These are phyloP conservation scores for Himalopsyche anomala DNA, from an alignment of 2,888 invertebrate species.

Conservation along the genomic window DNA sequence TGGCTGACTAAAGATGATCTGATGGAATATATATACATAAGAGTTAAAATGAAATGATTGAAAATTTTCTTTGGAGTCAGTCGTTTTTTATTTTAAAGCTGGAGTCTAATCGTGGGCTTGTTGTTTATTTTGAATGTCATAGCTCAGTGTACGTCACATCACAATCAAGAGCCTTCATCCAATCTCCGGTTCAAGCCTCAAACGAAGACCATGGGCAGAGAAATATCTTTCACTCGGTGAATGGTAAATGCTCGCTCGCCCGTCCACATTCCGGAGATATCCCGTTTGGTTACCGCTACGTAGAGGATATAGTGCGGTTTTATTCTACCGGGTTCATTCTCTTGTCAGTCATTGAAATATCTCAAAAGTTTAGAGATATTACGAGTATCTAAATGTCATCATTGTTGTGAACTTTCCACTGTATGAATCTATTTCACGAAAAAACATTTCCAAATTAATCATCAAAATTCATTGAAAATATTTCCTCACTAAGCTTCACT, in stretches of 20 bases:
- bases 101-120: background rate
- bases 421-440: too few species aligned
- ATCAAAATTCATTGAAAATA: too few species aligned
- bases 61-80: too few species aligned
- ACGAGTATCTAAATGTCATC: too few species aligned
- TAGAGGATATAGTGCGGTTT: conserved; percentile 31
- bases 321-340: conserved; percentile 3
- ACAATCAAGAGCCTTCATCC: background rate
- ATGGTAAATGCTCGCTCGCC: conserved; percentile 22
- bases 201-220: background rate
- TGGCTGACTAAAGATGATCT: too few species aligned
- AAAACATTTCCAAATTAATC: too few species aligned
- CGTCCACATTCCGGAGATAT: conserved; percentile 58
- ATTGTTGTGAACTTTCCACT: too few species aligned
- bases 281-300: conserved; percentile 57
- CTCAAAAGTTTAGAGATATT: background rate
- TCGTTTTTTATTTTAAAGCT: too few species aligned
- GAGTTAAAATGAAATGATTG: too few species aligned
- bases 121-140: conserved; percentile 7
- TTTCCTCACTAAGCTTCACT: too few species aligned
- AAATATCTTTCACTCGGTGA: conserved; percentile 29
- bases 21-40: too few species aligned
- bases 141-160: conserved; percentile 31
- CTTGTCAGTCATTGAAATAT: background rate
- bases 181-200: conserved; percentile 32